Conservation (phyloP, 2,888 invertebrate genomes). For the Polymixis flavicincta region DNA sequence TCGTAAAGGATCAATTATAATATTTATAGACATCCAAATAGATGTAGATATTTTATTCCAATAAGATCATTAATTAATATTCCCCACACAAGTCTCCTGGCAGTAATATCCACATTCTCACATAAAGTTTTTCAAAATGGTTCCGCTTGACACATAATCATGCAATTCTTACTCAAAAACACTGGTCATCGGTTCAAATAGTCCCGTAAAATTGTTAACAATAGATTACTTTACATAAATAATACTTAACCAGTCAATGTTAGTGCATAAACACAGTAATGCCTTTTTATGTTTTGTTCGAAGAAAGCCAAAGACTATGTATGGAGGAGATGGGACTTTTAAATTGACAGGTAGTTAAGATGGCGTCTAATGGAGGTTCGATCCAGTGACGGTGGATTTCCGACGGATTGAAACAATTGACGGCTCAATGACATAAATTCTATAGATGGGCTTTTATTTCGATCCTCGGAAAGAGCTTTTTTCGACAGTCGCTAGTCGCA, state of each 20-base stretch:
- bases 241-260: conserved; percentile 60
- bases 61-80: conserved; percentile 32
- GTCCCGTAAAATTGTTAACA: conserved; percentile 63
- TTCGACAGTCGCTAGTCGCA: not conserved
- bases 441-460: not conserved
- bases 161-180: conserved; percentile 46
- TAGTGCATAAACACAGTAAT: conserved; percentile 46
- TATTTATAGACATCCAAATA: not conserved
- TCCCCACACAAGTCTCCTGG: conserved; percentile 23
- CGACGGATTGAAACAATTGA: not conserved
- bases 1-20: not conserved
- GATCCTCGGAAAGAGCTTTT: not conserved
- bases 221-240: conserved; percentile 67
- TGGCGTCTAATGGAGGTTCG: not conserved
- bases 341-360: conserved; percentile 24
- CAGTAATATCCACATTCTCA: conserved; percentile 35
- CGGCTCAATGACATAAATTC: not conserved
- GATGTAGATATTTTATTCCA: not conserved
- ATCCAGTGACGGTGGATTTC: not conserved
- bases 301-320: conserved; percentile 53
- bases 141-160: conserved; percentile 37
- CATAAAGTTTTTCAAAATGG: conserved; percentile 26
- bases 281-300: conserved; percentile 63
- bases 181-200: conserved; percentile 41
- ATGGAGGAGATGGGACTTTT: conserved; percentile 9